Evolutionary conservation across 35 echinoderm and acorn worm species (phyloP).

Genomic region (Heliocidaris tuberculata): DNA sequence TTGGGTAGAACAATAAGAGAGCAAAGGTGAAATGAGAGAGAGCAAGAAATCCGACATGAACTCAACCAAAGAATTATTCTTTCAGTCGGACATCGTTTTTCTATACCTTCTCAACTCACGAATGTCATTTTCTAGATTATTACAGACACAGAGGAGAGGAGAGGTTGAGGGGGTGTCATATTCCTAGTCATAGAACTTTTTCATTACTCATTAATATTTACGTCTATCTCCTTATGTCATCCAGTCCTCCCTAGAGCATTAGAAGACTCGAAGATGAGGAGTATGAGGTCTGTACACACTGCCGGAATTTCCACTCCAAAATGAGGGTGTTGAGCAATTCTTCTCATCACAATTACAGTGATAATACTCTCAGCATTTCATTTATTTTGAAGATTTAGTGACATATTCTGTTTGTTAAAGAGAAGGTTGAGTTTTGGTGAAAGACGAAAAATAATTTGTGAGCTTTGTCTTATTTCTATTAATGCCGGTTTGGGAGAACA

Average conservation of each 20-base stretch:
- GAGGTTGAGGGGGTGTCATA: neutral
- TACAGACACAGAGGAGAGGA: neutral
- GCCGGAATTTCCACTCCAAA: neutral
- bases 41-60: no score
- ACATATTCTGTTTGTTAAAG: no score
- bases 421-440: no score
- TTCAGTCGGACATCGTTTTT: neutral
- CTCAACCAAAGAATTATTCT: no score
- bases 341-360: no score
- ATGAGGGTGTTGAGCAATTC: neutral
- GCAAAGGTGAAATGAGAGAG: no score
- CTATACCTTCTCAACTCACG: neutral
- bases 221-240: neutral
- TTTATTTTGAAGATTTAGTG: no score
- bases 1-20: no score
- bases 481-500: no score
- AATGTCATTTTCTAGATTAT: neutral
- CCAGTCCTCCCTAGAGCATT: neutral
- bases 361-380: no score
- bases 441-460: no score
- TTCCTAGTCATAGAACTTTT: neutral
- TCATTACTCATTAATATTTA: neutral
- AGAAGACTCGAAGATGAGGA: neutral
- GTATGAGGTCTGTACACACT: neutral
- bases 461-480: no score